Base-by-base conservation (phyloP, 2,888 invertebrate species). In the Polydrusus tereticollis region DNA sequence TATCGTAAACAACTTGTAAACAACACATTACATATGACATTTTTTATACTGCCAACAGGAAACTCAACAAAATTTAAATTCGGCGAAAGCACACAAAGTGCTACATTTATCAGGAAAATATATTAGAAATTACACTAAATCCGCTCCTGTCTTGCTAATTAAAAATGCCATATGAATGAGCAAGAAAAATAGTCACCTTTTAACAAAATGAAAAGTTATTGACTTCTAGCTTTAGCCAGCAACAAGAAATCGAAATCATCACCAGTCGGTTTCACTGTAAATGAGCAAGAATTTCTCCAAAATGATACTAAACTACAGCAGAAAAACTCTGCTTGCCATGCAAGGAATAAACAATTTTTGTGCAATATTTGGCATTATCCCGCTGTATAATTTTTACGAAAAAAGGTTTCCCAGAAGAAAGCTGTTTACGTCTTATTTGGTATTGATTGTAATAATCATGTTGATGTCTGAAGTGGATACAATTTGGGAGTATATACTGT, bases 321-420 rank as follows among this genome's bases (percentile, higher is more conserved):
- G 71, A 43, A 67, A 67, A 68, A 59, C 33, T 50, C 14, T 74
- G 18, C 21, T 68, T 6, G 67, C 62, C n/a, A n/a, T 70, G 2
- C 71, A 71, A 68, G 14, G 45, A 3, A 33, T 74, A 14, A 63
- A 55, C 14, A 58, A 67, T 36, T 67, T 74, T 52, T 74, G 66
- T 36, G 43, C 74, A 21, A 41, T 71, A 23, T 74, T 74, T 63
- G 74, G 70, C 7, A n/a, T 74, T 6, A 64, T 71, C 1, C 74
- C 74, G 0, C 26, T 67, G 2, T 74, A 71, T 16, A 16, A 33
- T 52, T 67, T 74, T 14, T 18, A 58, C 1, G 33, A 63, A 43
- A 64, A 55, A 8, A 26, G 63, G 33, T 74, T 74, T 45, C 21
- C 29, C 7, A 50, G 52, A 23, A 52, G 26, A 60, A 74, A 47